phyloP scores from a whole-genome alignment of 1,140 invertebrate genomes.

The Ceratosolen solmsi region DNA sequence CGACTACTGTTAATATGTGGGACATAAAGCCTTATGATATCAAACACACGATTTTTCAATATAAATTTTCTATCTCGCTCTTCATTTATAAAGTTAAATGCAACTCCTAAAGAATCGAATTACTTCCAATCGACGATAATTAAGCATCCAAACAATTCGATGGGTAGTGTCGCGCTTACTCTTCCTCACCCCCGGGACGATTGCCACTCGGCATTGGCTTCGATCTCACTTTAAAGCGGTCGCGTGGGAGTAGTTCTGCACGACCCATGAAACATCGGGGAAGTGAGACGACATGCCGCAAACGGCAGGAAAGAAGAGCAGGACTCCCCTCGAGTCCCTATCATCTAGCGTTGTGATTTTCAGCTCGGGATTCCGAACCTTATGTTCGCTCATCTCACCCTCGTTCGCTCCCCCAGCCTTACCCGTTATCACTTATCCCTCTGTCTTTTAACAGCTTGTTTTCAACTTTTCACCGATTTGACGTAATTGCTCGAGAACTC shows the following conservation, averaged over 20 bases:
- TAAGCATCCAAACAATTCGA: not conserved
- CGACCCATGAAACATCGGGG: not conserved
- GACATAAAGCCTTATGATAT: no score
- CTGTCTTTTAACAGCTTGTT: slow-evolving; percentile 3
- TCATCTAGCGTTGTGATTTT: not conserved
- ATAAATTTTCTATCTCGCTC: no score
- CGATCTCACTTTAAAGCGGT: not conserved
- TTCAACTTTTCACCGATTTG: not conserved
- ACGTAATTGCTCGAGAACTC: not conserved
- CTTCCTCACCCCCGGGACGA: not conserved
- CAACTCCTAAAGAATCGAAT: not conserved
- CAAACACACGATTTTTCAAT: no score
- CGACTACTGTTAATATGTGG: no score
- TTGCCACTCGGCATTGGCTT: not conserved
- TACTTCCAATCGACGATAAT: not conserved
- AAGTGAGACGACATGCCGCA: not conserved
- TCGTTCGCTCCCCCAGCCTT: no score
- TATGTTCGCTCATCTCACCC: not conserved
- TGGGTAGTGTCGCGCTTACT: not conserved
- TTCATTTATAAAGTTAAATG: no score
- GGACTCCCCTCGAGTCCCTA: not conserved
- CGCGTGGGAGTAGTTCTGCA: not conserved
- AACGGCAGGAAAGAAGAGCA: not conserved
- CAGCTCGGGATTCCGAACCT: not conserved
- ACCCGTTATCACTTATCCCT: no score